Conservation (phyloP, 2,113 vertebrate genomes). For the Eclectus roratus region DNA sequence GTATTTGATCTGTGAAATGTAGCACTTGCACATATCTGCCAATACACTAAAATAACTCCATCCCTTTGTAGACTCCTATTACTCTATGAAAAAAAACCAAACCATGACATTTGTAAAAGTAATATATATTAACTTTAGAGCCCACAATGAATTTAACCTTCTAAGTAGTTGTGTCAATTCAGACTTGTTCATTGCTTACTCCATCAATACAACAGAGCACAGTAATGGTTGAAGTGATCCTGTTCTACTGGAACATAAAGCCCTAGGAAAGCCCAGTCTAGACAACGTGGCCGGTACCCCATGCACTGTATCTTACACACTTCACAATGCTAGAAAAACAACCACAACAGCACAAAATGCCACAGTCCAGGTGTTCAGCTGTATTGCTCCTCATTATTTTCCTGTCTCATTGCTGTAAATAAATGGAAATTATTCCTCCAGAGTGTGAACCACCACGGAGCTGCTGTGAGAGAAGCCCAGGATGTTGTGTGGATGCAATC, state of each 20-base stretch:
- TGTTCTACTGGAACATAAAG: not conserved
- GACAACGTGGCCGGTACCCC: fast-evolving
- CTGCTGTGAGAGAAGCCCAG: fast-evolving
- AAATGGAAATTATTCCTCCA: not conserved
- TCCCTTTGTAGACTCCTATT: not conserved
- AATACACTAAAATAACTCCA: not conserved
- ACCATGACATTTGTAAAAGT: not conserved
- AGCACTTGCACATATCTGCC: not conserved
- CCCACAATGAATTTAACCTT: not conserved
- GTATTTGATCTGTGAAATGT: not conserved
- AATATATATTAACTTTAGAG: not conserved
- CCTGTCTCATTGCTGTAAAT: not conserved
- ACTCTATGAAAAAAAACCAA: not conserved
- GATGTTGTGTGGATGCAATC: not conserved
- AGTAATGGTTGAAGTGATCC: not conserved
- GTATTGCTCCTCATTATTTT: fast-evolving
- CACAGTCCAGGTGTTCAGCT: not conserved
- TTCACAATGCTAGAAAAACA: fast-evolving
- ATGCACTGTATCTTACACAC: not conserved
- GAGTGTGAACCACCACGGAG: not conserved
- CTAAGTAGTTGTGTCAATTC: not conserved
- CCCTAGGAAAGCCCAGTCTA: not conserved
- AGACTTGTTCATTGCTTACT: not conserved
- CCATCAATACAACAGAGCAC: not conserved
- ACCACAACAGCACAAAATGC: not conserved